Conservation (phyloP, 2,888 invertebrate species). For the Tipula confusa region DNA sequence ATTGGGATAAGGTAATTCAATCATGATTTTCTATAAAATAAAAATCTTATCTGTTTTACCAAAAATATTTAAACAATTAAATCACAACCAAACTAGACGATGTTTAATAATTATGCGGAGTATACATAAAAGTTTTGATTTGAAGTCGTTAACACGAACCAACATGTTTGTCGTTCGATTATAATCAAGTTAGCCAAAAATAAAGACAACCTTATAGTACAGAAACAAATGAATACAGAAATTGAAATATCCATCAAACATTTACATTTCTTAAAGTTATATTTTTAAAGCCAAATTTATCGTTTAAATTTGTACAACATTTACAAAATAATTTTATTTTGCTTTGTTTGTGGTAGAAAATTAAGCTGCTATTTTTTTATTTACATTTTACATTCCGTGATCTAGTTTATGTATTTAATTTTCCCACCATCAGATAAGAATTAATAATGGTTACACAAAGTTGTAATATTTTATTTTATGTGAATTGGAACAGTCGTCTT, state of each 20-base stretch:
- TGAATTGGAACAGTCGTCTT: no score
- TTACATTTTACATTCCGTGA: background rate
- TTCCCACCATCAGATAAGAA: background rate
- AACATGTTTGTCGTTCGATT: no score
- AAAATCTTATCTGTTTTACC: background rate
- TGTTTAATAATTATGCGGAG: background rate
- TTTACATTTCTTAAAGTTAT: background rate
- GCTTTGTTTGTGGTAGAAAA: background rate
- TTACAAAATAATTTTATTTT: background rate
- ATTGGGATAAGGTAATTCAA: conserved; percentile 25
- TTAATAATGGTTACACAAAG: background rate
- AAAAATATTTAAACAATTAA: background rate
- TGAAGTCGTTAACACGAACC: no score
- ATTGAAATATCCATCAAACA: background rate
- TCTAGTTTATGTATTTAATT: background rate
- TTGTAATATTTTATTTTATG: no score
- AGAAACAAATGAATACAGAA: background rate
- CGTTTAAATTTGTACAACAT: background rate
- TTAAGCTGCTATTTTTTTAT: background rate
- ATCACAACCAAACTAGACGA: background rate
- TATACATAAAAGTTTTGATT: no score
- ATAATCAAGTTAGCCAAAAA: no score
- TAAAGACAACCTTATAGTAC: no score
- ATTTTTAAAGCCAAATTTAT: background rate
- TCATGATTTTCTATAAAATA: background rate